A percentile compares a stretch with the other conserved stretches of the same genome.
Conservation (phyloP, 2,888 invertebrate genomes). For the Geotrupes spiniger region DNA sequence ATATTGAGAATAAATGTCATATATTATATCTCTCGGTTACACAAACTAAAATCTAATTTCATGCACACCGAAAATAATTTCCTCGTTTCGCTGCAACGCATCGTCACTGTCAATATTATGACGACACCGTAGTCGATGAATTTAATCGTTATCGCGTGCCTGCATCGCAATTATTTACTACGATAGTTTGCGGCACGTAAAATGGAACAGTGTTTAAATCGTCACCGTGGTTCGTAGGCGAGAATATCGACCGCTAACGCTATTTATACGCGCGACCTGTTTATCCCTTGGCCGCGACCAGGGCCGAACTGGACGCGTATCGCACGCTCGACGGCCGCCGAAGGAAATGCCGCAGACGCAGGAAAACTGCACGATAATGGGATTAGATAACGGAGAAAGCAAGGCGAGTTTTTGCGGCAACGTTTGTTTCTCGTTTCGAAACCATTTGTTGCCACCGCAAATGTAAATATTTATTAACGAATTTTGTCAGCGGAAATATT, state of each 20-base stretch:
- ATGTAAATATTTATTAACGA: too few species aligned
- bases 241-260: conserved; percentile 27
- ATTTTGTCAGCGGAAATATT: too few species aligned
- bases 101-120: too few species aligned
- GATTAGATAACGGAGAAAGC: conserved; percentile 44
- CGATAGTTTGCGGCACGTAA: conserved; percentile 7
- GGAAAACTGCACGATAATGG: conserved; percentile 50
- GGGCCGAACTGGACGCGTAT: conserved; percentile 39
- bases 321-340: conserved; percentile 47
- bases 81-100: too few species aligned
- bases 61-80: conserved; percentile 2
- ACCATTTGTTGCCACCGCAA: too few species aligned
- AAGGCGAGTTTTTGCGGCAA: conserved; percentile 25
- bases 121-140: too few species aligned
- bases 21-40: too few species aligned
- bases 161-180: too few species aligned
- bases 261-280: conserved; percentile 36
- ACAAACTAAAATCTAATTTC: conserved; percentile 1
- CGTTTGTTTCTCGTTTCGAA: too few species aligned
- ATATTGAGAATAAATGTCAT: too few species aligned
- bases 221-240: conserved; percentile 27
- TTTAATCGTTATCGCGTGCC: too few species aligned
- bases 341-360: conserved; percentile 47
- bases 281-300: conserved; percentile 49
- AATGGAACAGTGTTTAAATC: conserved; percentile 28